These are phyloP conservation scores for Picus viridis DNA, from an alignment of 2,797 vertebrate species.

Conservation along the genomic window DNA sequence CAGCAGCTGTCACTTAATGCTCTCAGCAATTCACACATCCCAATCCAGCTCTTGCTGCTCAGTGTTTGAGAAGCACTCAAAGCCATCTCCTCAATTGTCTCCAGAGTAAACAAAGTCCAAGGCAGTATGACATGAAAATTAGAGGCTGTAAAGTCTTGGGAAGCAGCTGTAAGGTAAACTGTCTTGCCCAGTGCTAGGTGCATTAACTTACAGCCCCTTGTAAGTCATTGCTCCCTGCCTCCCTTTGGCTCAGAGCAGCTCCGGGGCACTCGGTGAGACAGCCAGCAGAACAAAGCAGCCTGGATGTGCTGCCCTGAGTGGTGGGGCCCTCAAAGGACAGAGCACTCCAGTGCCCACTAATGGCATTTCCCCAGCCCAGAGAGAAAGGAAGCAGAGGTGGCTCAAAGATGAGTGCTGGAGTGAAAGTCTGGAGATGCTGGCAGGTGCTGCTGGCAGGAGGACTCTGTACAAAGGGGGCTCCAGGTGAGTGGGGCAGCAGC, in stretches of 20 bases:
- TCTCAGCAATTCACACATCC: constrained; percentile 56
- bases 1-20: constrained; percentile 43
- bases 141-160: constrained; percentile 22
- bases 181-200: background rate
- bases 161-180: constrained; percentile 31
- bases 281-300: background rate
- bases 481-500: background rate
- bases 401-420: background rate
- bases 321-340: background rate
- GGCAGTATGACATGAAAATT: constrained; percentile 30
- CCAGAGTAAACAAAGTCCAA: constrained; percentile 55
- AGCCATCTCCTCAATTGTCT: constrained; percentile 11
- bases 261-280: background rate
- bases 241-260: background rate
- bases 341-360: rapidly evolving
- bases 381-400: background rate
- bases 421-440: background rate
- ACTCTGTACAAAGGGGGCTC: background rate
- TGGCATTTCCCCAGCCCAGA: background rate
- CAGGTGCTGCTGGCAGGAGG: background rate
- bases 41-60: background rate
- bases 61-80: constrained; percentile 40
- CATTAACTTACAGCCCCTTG: background rate
- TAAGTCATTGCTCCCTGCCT: background rate
- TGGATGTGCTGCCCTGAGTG: background rate